phyloP scores from a whole-genome alignment of 2,797 vertebrate genomes.

The Sebastes jordani region DNA sequence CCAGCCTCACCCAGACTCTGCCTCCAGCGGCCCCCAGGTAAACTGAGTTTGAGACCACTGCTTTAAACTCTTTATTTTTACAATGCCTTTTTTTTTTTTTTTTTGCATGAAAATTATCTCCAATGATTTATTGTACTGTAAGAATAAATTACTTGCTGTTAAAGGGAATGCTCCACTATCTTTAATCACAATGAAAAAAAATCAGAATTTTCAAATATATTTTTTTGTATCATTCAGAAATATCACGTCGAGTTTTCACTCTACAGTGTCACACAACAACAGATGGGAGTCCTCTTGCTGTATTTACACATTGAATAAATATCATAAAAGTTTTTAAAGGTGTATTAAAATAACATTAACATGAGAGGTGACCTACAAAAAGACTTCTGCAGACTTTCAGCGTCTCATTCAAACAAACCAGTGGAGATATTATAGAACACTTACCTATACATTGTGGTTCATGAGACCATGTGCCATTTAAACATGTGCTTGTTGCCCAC shows the following conservation, averaged over 20 bases:
- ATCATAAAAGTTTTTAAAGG: neutral
- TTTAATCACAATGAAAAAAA: neutral
- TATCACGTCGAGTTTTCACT: neutral
- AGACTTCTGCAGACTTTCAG: neutral
- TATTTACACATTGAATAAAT: neutral
- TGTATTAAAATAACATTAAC: neutral
- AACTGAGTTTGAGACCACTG: no score
- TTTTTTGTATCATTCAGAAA: neutral
- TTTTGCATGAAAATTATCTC: neutral
- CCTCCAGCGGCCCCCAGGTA: no score
- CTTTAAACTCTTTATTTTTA: neutral
- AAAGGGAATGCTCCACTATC: neutral
- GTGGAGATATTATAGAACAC: neutral
- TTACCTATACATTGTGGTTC: conserved; percentile 62
- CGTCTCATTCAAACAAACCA: neutral
- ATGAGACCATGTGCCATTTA: conserved; percentile 30
- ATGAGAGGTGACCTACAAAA: neutral
- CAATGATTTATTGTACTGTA: neutral
- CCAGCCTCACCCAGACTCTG: no score
- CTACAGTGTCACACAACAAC: neutral
- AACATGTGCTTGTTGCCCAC: conserved; percentile 62
- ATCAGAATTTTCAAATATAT: neutral
- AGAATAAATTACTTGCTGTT: neutral
- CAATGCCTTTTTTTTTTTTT: no score
- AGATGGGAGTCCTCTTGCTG: neutral